Evolutionary conservation across 2,888 invertebrate species (phyloP), one percentile per base, ranked within the genome.

Genomic region (Apantesis nais): DNA sequence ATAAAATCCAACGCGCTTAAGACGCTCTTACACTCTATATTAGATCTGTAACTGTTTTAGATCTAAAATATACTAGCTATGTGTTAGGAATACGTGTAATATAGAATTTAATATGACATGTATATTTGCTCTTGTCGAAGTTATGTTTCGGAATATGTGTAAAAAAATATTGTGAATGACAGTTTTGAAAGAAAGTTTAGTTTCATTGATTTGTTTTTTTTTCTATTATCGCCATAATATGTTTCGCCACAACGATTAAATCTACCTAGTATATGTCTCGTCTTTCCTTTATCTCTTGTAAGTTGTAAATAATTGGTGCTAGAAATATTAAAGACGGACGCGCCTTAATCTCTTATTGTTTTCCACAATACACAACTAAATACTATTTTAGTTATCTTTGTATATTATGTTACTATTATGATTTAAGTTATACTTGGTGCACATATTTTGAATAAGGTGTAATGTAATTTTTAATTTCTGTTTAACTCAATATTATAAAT

Each of bases 221-320:
- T 72, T 66, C 63, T 71, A 68, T 64, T 39, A 61, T 80, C 84
- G 89, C 90, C 90, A 89, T 90, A 87, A 78, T 81, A 60, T 78
- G 77, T 80, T 86, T 87, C 83, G 82, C 84, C 80, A 89, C 90
- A 90, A 90, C 90, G 90, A 91, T 85, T 83, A 82, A 80, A 81
- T 86, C 75, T 80, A 76, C 86, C 92, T 92, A 92, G 92, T 92
- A 92, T 85, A 66, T 76, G 81, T 90, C 88, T 90, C 79, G 89
- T 90, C 88, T 86, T 78, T 80, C 82, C 81, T 81, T 79, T 67
- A 75, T 80, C 80, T 74, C 74, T 75, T 76, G 80, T 82, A 80
- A 84, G 79, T 84, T 88, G 86, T 88, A 86, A 75, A 86, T 88
- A 86, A 87, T 88, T 86, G 92, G 92, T 91, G 92, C 91, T 92